These are phyloP conservation scores for Vanacampus margaritifer DNA, from an alignment of 2,113 vertebrate genomes.

Conservation along the genomic window DNA sequence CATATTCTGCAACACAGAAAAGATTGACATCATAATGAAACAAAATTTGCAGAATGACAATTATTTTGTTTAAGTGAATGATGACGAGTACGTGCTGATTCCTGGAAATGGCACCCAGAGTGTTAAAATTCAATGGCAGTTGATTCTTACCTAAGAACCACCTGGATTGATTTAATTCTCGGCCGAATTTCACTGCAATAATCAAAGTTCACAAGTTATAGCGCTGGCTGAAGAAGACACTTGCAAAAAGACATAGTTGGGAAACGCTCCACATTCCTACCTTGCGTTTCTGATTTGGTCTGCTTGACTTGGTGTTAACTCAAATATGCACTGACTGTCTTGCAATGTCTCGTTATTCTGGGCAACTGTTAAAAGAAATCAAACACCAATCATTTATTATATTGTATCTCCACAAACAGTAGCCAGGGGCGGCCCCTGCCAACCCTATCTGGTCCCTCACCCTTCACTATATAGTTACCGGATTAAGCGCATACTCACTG, in stretches of 20 bases:
- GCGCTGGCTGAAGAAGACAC: not conserved
- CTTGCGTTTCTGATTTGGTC: constrained; percentile 94
- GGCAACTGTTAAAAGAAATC: constrained; percentile 75
- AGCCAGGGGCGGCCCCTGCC: not conserved
- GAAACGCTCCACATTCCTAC: constrained; percentile 58
- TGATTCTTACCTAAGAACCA: constrained; percentile 86
- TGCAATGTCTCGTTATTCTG: constrained; percentile 96
- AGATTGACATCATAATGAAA: not conserved
- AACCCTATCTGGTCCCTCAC: too few relatives aligned
- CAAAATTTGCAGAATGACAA: not conserved
- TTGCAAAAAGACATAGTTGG: not conserved
- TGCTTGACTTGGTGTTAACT: constrained; percentile 88
- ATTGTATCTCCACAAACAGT: not conserved
- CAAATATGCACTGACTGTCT: constrained; percentile 93
- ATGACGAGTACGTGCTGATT: not conserved
- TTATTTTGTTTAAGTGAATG: not conserved
- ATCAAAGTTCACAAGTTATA: constrained; percentile 11
- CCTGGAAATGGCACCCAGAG: not conserved
- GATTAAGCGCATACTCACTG: constrained; percentile 73
- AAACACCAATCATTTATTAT: not conserved
- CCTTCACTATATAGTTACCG: too few relatives aligned
- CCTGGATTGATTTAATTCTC: constrained; percentile 90
- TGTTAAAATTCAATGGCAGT: not conserved
- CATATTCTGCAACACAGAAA: constrained; percentile 82
- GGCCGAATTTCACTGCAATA: constrained; percentile 85